These are phyloP conservation scores for Chrysotoxum bicinctum DNA, from an alignment of 2,888 invertebrate species.

Conservation along the genomic window DNA sequence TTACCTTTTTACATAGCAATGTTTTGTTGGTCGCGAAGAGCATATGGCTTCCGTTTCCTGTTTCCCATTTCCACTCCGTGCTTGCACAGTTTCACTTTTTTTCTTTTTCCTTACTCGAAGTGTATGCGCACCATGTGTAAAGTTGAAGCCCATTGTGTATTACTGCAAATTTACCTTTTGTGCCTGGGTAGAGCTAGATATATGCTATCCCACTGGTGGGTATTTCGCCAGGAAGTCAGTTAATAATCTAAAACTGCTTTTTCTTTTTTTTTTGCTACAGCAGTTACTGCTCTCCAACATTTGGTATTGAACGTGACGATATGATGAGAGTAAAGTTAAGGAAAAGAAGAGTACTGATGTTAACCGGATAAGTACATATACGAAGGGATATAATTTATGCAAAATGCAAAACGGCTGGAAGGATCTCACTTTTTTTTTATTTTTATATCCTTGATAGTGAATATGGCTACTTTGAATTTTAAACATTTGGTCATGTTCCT, in stretches of 20 bases:
- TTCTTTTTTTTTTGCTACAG: not conserved
- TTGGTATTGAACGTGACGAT: conserved; percentile 36
- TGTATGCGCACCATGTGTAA: conserved; percentile 10
- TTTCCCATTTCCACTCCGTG: not conserved
- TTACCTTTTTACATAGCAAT: not conserved
- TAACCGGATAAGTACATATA: conserved; percentile 34
- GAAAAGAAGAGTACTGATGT: conserved; percentile 12
- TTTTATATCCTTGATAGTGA: not conserved
- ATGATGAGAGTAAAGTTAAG: conserved; percentile 19
- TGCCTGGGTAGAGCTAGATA: not conserved
- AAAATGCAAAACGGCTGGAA: not conserved
- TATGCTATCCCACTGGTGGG: not conserved
- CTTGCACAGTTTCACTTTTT: no score
- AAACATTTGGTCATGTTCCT: not conserved
- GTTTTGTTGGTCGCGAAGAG: conserved; percentile 2
- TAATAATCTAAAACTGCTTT: conserved; percentile 46
- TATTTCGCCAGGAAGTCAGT: conserved; percentile 38
- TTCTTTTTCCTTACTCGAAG: not conserved
- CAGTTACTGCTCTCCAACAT: not conserved
- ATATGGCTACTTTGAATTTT: not conserved
- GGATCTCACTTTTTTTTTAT: not conserved
- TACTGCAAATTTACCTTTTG: conserved; percentile 42
- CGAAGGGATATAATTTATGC: not conserved
- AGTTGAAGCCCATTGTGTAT: conserved; percentile 28
- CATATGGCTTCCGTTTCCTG: conserved; percentile 1